Percentiles rank a stretch among this genome's conserved stretches.
Conservation (phyloP, 92 coral and sea anemone species). For the Porites lobata region DNA sequence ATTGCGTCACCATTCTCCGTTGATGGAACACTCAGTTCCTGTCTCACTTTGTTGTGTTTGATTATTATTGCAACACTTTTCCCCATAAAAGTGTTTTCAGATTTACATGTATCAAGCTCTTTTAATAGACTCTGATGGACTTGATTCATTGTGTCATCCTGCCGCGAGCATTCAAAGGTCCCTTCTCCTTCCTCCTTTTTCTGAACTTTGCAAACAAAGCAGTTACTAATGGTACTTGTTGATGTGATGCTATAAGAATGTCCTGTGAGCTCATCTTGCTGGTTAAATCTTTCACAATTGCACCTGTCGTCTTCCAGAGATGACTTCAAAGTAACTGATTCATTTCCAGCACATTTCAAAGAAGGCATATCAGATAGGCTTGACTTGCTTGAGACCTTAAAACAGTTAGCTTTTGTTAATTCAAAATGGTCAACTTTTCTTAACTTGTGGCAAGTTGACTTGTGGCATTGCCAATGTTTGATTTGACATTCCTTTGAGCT, state of each 20-base stretch:
- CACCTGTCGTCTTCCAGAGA: background rate
- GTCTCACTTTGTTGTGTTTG: slow-evolving; percentile 86
- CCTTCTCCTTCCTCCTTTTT: background rate
- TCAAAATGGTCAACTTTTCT: background rate
- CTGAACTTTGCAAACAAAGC: background rate
- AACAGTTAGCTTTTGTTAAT: background rate
- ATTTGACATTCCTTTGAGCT: slow-evolving; percentile 85
- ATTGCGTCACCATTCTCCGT: slow-evolving; percentile 32
- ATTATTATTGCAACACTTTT: slow-evolving; percentile 51
- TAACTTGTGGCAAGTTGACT: slow-evolving; percentile 43
- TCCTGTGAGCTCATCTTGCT: background rate
- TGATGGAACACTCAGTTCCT: slow-evolving; percentile 55
- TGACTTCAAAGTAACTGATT: background rate
- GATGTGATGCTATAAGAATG: background rate
- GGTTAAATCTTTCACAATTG: background rate
- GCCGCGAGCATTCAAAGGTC: background rate
- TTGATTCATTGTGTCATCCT: background rate
- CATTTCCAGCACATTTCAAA: background rate
- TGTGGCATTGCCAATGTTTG: slow-evolving; percentile 82
- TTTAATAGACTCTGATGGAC: background rate
- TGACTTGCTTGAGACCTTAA: background rate
- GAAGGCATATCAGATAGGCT: background rate
- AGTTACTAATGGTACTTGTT: background rate
- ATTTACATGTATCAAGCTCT: background rate
- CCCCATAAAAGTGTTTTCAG: background rate